Evolutionary conservation across 2,888 invertebrate genomes (phyloP), one percentile per base, ranked within the genome.

Genomic region (Agriopis marginaria): DNA sequence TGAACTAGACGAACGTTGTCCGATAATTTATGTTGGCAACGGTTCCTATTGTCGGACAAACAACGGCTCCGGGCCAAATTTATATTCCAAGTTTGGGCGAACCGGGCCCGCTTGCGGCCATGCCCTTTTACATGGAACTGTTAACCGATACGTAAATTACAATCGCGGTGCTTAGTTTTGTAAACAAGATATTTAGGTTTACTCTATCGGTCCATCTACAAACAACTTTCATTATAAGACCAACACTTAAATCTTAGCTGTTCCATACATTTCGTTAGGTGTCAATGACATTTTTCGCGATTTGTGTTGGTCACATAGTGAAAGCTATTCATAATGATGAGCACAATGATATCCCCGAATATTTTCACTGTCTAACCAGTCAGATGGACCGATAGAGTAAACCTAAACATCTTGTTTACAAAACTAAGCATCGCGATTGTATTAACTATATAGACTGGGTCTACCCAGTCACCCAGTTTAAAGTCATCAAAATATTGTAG

Each of bases 21-120:
- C 84, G 81, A 87, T 91, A 91, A 91, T 89, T 91, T 91, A 90
- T 88, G 88, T 90, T 86, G 85, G 85, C 86, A 84, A 82, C 81
- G 82, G 79, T 74, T 86, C 84, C 88, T 87, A 88, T 90, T 90
- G 88, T 87, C 80, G 83, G 85, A 86, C 90, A 89, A 89, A 91
- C 89, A 89, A 86, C 84, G 78, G 83, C 80, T 45, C 80, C 80
- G 76, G 80, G 82, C 83, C 83, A 86, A 90, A 91, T 91, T 90
- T 92, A 90, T 91, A 89, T 88, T 84, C 88, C 79, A 90, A 90
- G 88, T 92, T 89, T 85, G 76, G 82, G 77, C 73, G 80, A 83
- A 82, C 83, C 81, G 79, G 81, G 82, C 77, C 79, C 77, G 61
- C 77, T 85, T 83, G 75, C 86, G 84, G 83, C 82, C 83, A 79